phyloP scores from a whole-genome alignment of 2,888 invertebrate species.

The Scelioninae gen. 2 region DNA sequence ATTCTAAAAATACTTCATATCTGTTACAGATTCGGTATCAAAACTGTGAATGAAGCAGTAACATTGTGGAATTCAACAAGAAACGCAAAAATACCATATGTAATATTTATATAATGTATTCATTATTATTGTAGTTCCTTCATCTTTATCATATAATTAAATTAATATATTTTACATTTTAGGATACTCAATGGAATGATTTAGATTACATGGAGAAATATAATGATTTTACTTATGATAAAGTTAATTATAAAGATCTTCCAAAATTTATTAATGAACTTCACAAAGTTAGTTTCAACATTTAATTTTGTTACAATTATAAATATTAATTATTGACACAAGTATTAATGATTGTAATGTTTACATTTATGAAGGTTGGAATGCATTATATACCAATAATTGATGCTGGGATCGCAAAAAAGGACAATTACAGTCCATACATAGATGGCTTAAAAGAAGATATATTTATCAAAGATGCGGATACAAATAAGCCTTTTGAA shows the following conservation, averaged over 20 bases:
- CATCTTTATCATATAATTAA: no score
- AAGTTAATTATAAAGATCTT: constrained; percentile 79
- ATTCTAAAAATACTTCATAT: neutral
- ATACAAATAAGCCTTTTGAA: constrained; percentile 77
- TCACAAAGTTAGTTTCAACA: constrained; percentile 76
- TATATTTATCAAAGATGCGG: constrained; percentile 84
- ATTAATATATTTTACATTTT: no score
- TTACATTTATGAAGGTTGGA: constrained; percentile 74
- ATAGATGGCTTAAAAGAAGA: constrained; percentile 84
- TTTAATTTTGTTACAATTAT: no score
- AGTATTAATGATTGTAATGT: neutral
- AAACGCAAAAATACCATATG: constrained; percentile 86
- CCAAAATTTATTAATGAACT: constrained; percentile 83
- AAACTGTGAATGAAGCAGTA: constrained; percentile 80
- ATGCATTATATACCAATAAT: constrained; percentile 87
- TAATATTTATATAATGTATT: no score
- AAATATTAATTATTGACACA: no score
- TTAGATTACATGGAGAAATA: constrained; percentile 88
- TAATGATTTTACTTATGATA: constrained; percentile 88
- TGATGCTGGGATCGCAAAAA: constrained; percentile 84
- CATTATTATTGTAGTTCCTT: no score
- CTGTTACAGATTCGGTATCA: constrained; percentile 79
- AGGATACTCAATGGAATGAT: constrained; percentile 90
- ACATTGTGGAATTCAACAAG: constrained; percentile 82
- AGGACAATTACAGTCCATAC: constrained; percentile 84